Evolutionary conservation across 2,113 vertebrate genomes (phyloP).

Genomic region (Datnioides undecimradiatus): DNA sequence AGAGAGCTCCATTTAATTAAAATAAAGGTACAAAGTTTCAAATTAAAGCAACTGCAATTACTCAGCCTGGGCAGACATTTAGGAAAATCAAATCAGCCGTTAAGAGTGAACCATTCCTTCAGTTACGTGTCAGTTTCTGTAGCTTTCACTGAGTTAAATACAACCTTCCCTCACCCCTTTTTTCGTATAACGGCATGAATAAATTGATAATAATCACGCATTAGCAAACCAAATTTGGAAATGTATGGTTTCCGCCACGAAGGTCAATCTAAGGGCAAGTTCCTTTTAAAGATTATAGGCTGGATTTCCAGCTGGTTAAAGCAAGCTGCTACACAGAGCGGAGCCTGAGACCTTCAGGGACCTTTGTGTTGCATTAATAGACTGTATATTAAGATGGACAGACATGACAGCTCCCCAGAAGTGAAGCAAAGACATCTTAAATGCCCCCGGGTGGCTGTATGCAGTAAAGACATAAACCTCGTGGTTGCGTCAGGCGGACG

Average conservation of each 20-base stretch:
- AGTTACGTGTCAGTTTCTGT: background rate
- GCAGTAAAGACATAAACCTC: too few species aligned
- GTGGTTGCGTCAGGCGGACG: too few species aligned
- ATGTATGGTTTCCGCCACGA: background rate
- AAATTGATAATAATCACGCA: slow-evolving; percentile 11
- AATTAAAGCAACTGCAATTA: slow-evolving; percentile 25
- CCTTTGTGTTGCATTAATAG: too few species aligned
- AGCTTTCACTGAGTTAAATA: background rate
- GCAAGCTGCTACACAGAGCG: background rate
- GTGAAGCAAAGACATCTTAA: too few species aligned
- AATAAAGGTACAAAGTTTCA: slow-evolving; percentile 21
- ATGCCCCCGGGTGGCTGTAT: too few species aligned
- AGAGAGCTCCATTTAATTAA: slow-evolving; percentile 48
- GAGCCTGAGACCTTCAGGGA: background rate
- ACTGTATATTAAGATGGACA: too few species aligned
- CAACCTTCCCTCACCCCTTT: background rate
- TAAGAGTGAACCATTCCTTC: background rate
- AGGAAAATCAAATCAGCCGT: slow-evolving; percentile 15
- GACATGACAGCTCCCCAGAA: too few species aligned
- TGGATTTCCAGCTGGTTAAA: background rate
- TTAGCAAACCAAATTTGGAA: slow-evolving; percentile 5
- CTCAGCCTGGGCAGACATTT: background rate
- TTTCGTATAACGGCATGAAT: background rate
- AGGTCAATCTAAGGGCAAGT: background rate
- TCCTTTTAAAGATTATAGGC: background rate